A percentile compares a stretch with the other conserved stretches of the same genome.
These are phyloP conservation scores for Ips nitidus DNA, from an alignment of 1,140 invertebrate genomes.

Conservation along the genomic window DNA sequence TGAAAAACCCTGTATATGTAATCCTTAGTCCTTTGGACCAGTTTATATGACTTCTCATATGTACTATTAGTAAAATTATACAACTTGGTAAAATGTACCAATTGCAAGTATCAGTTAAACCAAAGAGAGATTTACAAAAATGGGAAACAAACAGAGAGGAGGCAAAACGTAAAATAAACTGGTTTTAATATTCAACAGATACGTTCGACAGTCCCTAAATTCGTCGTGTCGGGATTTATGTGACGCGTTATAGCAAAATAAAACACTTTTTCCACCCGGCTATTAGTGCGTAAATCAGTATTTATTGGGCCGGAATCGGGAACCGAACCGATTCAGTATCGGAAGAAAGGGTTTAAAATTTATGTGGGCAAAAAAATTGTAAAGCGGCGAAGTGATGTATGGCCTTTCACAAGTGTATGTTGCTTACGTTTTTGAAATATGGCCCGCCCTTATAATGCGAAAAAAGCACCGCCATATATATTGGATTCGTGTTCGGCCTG, in stretches of 20 bases:
- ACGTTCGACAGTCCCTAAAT: conserved; percentile 25
- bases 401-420: conserved; percentile 44
- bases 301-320: conserved; percentile 47
- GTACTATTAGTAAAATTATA: too few species aligned
- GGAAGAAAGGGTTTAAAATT: conserved; percentile 47
- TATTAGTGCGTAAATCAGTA: conserved; percentile 49
- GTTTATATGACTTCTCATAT: too few species aligned
- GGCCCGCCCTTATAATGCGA: conserved; percentile 35
- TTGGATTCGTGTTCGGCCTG: conserved; percentile 25
- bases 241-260: conserved; percentile 48
- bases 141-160: too few species aligned
- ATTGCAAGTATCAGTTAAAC: too few species aligned
- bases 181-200: conserved; percentile 32
- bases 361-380: conserved; percentile 37
- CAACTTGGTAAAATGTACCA: too few species aligned
- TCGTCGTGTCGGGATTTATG: conserved; percentile 40
- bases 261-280: conserved; percentile 45
- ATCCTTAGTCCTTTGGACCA: too few species aligned
- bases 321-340: conserved; percentile 40
- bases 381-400: conserved; percentile 39
- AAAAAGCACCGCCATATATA: conserved; percentile 32
- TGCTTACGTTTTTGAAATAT: conserved; percentile 45
- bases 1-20: too few species aligned
- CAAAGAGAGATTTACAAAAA: too few species aligned
- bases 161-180: too few species aligned